Evolutionary conservation across 2,113 vertebrate genomes (phyloP).

Genomic region (Nansenia antarctica): DNA sequence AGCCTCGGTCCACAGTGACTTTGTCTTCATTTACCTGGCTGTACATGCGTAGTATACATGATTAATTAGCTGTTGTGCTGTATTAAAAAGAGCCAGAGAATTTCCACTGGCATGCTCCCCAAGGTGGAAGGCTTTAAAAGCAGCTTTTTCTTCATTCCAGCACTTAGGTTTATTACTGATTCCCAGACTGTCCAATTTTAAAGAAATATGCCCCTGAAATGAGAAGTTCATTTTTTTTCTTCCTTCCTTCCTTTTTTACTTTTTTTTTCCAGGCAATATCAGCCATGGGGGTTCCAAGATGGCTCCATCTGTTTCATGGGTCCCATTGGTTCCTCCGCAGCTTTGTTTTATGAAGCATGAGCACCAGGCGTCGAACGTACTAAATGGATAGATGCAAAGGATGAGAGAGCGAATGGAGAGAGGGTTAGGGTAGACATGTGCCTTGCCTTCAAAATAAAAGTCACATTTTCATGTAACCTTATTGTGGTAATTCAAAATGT

Average conservation of each 20-base stretch:
- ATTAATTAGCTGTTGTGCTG: constrained; percentile 75
- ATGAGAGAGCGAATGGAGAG: constrained; percentile 11
- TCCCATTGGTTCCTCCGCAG: constrained; percentile 1
- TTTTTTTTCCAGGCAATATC: constrained; percentile 32
- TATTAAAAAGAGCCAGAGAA: constrained; percentile 69
- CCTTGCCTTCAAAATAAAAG: background rate
- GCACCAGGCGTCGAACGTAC: no score
- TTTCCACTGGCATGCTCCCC: constrained; percentile 64
- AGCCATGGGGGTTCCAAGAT: constrained; percentile 2
- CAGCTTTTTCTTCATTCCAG: constrained; percentile 80
- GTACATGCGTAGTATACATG: constrained; percentile 68
- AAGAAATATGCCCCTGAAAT: constrained; percentile 69
- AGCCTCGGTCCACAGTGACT: constrained; percentile 60
- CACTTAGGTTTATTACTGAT: constrained; percentile 78
- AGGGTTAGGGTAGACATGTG: background rate
- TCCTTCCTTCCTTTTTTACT: no score
- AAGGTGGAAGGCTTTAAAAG: constrained; percentile 67
- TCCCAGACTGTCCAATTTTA: constrained; percentile 69
- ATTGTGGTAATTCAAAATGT: constrained; percentile 25
- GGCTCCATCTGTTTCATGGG: background rate
- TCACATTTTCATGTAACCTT: background rate
- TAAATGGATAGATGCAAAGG: constrained; percentile 20
- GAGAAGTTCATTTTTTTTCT: constrained; percentile 68
- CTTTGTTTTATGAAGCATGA: no score
- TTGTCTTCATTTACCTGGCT: constrained; percentile 80